Evolutionary conservation across 2,113 vertebrate genomes (phyloP).

Genomic region (Mormoops blainvillei): DNA sequence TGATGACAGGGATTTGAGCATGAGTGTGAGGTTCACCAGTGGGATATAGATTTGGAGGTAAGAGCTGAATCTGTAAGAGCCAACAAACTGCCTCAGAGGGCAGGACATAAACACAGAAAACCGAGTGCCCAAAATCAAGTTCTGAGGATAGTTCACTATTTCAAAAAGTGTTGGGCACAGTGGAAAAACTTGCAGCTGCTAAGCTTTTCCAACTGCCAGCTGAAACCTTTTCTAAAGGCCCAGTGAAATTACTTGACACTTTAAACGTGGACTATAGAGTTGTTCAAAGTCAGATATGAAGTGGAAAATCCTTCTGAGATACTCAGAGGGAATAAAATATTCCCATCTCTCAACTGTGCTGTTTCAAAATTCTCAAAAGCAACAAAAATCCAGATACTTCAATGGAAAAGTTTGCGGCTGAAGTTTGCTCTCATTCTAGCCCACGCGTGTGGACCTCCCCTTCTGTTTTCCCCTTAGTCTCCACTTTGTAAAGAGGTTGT

Average conservation of each 20-base stretch:
- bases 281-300: background rate
- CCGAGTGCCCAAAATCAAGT: background rate
- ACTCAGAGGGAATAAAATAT: background rate
- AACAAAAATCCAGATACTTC: background rate
- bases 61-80: background rate
- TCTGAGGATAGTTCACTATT: background rate
- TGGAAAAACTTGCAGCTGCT: background rate
- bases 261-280: background rate
- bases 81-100: background rate
- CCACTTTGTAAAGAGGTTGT: conserved; percentile 8
- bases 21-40: background rate
- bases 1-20: background rate
- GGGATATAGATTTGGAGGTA: background rate
- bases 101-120: background rate
- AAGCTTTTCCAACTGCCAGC: background rate
- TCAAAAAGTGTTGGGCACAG: background rate
- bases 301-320: background rate
- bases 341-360: background rate
- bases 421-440: background rate
- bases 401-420: background rate
- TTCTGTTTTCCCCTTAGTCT: conserved; percentile 20
- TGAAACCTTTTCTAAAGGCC: background rate
- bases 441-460: background rate
- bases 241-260: background rate
- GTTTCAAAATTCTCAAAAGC: conserved; percentile 29